phyloP scores from a whole-genome alignment of 2,113 vertebrate species.

The Calypte anna region DNA sequence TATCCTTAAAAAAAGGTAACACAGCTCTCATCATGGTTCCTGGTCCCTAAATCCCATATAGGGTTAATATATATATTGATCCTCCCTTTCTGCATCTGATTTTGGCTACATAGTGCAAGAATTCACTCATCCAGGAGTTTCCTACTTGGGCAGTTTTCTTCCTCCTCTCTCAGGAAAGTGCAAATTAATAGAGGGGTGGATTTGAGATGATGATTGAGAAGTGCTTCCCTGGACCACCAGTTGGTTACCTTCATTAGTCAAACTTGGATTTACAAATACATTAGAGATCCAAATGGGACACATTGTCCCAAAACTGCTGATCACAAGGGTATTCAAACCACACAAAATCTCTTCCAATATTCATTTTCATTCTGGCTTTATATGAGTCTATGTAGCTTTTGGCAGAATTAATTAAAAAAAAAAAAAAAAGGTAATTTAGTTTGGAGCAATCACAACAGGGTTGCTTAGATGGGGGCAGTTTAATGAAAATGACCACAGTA shows the following conservation, averaged over 20 bases:
- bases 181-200: neutral
- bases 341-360: neutral
- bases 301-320: neutral
- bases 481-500: slow-evolving; percentile 14
- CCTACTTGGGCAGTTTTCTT: neutral
- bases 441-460: neutral
- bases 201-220: neutral
- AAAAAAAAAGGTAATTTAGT: neutral
- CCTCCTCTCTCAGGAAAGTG: neutral
- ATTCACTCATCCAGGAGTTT: neutral
- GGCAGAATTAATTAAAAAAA: slow-evolving; percentile 48
- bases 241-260: neutral
- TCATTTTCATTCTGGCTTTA: neutral
- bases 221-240: neutral
- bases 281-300: neutral
- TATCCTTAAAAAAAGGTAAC: neutral
- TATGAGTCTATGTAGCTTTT: neutral
- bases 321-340: neutral
- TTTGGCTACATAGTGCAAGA: neutral
- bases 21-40: neutral
- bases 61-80: neutral
- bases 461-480: neutral
- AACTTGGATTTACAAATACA: neutral
- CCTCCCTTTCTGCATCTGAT: neutral
- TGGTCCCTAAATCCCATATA: neutral